Conservation (phyloP, 2,797 vertebrate genomes). For the Rhinophrynus dorsalis region DNA sequence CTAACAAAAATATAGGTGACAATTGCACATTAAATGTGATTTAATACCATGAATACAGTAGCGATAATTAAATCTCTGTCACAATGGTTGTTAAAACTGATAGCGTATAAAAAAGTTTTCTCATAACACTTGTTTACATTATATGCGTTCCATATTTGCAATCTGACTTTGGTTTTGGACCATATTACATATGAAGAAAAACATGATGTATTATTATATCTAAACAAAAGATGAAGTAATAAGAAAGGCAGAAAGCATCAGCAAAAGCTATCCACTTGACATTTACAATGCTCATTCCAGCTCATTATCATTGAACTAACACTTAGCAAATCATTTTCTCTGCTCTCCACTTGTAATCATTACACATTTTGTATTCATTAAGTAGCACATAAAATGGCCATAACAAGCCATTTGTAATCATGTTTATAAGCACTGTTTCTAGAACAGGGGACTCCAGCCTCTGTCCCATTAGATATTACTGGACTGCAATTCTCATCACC, state of each 20-base stretch:
- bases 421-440: neutral
- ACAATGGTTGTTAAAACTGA: too few species aligned
- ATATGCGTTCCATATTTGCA: too few species aligned
- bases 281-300: neutral
- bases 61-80: too few species aligned
- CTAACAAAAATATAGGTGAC: too few species aligned
- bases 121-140: too few species aligned
- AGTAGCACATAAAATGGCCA: neutral
- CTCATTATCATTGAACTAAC: neutral
- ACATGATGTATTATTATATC: neutral
- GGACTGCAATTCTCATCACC: neutral
- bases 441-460: too few species aligned
- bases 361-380: neutral
- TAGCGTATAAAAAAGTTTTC: too few species aligned
- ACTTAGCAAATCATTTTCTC: neutral
- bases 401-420: neutral
- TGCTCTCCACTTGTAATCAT: neutral
- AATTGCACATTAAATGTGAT: too few species aligned
- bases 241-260: neutral
- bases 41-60: too few species aligned
- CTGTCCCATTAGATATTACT: too few species aligned
- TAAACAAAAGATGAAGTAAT: neutral
- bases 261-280: too few species aligned
- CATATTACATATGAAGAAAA: neutral
- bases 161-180: too few species aligned